phyloP scores from a whole-genome alignment of 2,888 invertebrate genomes.

The Sesamia inferens region DNA sequence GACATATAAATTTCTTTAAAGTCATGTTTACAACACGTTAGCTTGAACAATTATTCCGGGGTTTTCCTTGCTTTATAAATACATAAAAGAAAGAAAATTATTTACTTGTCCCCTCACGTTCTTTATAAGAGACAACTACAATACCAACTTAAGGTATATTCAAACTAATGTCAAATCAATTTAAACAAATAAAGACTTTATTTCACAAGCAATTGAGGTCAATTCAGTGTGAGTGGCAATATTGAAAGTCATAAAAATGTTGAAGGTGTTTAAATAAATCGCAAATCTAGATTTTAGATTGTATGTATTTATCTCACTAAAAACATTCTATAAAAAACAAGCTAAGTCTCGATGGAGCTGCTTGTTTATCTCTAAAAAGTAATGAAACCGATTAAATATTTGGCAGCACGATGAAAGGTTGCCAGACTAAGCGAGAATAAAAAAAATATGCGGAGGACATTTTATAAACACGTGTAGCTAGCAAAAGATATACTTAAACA shows the following conservation, averaged over 20 bases:
- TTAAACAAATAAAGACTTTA: too few species aligned
- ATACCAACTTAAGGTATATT: neutral
- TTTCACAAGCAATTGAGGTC: too few species aligned
- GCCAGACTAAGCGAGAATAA: neutral
- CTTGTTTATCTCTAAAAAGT: too few species aligned
- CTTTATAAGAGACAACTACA: neutral
- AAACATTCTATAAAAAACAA: too few species aligned
- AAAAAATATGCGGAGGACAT: neutral
- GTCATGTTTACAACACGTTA: neutral
- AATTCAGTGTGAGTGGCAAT: too few species aligned
- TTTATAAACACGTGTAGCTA: constrained; percentile 4
- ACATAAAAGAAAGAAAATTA: neutral
- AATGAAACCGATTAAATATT: neutral
- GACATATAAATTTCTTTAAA: too few species aligned
- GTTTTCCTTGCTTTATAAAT: neutral
- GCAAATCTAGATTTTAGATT: too few species aligned
- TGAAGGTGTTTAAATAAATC: too few species aligned
- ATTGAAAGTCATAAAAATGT: too few species aligned
- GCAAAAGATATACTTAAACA: constrained; percentile 27
- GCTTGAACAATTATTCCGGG: neutral
- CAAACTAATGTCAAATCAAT: too few species aligned
- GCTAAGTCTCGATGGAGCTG: too few species aligned
- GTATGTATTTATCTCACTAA: too few species aligned
- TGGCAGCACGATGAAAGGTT: neutral
- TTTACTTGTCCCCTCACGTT: neutral